These are phyloP conservation scores for Galerucella calmariensis DNA, from an alignment of 2,888 invertebrate species.

Conservation along the genomic window DNA sequence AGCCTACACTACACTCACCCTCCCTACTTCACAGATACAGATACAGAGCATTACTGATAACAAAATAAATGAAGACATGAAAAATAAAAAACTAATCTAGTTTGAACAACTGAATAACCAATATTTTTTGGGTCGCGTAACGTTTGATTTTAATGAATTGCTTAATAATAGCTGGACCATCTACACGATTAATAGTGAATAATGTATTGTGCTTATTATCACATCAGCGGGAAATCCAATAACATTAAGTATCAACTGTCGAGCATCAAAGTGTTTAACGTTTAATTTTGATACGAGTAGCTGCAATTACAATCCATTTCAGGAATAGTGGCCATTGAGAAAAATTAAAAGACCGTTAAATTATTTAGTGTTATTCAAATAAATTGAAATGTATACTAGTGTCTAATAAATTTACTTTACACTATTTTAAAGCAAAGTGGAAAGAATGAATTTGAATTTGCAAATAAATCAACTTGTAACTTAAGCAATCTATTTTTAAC, in stretches of 20 bases:
- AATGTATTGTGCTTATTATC: background rate
- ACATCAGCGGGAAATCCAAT: constrained; percentile 8
- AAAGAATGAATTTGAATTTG: no score
- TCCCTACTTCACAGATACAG: no score
- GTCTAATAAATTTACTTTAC: no score
- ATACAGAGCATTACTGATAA: no score
- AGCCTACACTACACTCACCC: no score
- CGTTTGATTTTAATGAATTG: constrained; percentile 7
- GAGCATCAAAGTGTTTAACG: background rate
- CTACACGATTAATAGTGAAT: constrained; percentile 1
- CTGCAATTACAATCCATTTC: background rate
- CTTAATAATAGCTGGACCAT: background rate
- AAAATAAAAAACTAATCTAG: background rate
- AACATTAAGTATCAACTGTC: background rate
- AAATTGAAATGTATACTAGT: no score
- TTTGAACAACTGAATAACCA: constrained; percentile 1
- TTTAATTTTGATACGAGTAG: constrained; percentile 1
- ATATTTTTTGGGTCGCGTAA: background rate
- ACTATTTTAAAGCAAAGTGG: no score
- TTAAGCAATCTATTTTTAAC: no score
- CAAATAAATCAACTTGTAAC: no score
- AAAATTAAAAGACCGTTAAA: background rate
- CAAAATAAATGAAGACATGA: background rate
- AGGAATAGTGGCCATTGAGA: background rate
- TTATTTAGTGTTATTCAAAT: no score